Evolutionary conservation across 1,140 invertebrate genomes (phyloP).

Genomic region (Drosophila ironensis): DNA sequence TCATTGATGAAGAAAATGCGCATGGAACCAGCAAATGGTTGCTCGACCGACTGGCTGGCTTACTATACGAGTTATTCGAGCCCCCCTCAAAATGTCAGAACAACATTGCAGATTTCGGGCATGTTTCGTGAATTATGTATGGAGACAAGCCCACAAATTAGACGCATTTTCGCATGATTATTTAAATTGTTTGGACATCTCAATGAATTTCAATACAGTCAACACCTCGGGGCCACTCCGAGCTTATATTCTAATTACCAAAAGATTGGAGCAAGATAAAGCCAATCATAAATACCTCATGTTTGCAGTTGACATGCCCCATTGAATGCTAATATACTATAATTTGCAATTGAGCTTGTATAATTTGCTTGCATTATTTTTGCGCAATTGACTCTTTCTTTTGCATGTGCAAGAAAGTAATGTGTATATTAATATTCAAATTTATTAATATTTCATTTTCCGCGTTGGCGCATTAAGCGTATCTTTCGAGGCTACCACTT

Average conservation of each 20-base stretch:
- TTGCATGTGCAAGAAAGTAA: too few relatives aligned
- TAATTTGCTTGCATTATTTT: too few relatives aligned
- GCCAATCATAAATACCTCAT: too few relatives aligned
- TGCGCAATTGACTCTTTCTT: too few relatives aligned
- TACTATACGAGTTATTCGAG: too few relatives aligned
- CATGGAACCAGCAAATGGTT: slow-evolving; percentile 40
- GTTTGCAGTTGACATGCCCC: too few relatives aligned
- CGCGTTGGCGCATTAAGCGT: too few relatives aligned
- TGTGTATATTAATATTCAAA: too few relatives aligned
- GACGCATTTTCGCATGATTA: slow-evolving; percentile 37
- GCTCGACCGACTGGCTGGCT: slow-evolving; percentile 48
- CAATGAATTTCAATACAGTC: slow-evolving; percentile 17
- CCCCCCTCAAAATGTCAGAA: slow-evolving; percentile 49
- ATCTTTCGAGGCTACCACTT: background rate
- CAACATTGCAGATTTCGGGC: slow-evolving; percentile 15
- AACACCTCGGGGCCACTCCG: background rate
- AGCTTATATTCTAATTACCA: background rate
- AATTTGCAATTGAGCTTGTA: too few relatives aligned
- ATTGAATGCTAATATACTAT: too few relatives aligned
- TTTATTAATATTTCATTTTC: background rate
- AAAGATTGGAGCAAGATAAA: background rate
- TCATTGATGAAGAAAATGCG: slow-evolving; percentile 78
- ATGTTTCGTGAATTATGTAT: slow-evolving; percentile 19
- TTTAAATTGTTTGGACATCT: slow-evolving; percentile 22
- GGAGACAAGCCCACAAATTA: slow-evolving; percentile 33